Evolutionary conservation across 2,888 invertebrate genomes (phyloP), one percentile per base, ranked within the genome.

Genomic region (Odontomyia ornata): DNA sequence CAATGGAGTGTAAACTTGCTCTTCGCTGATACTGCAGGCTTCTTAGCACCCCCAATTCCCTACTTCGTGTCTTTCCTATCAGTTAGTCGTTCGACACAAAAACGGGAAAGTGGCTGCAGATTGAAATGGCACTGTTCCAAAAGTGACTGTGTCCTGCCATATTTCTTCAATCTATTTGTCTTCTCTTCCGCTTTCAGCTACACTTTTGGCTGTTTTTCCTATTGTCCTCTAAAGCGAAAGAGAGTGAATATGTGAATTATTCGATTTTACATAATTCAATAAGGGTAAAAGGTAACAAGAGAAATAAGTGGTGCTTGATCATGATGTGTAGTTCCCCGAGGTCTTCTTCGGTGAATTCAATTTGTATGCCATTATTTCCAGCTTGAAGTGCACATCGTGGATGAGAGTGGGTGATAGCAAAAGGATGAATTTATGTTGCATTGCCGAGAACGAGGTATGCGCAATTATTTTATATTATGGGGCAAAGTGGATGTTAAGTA

Each of bases 191-290:
- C 69, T 47, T 47, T 47, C 21, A 47, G 47, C 69, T 25, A 18
- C 47, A 30, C 69, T 46, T 21, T 69, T 69, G 46, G 43, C 69
- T 18, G 36, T 47, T 69, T 69, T 46, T 30, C 43, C 69, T 69
- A 69, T 69, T 69, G 69, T 69, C 69, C 69, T 69, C 69, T 69
- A 47, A 69, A 69, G 36, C 36, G 36, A 36, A n/a, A n/a, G 69
- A 69, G 69, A 28, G 47, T 69, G 69, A 69, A 69, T 69, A 69
- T 47, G 69, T 69, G 69, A 69, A 69, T 69, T 69, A 69, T 69
- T 69, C 69, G 69, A 69, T 69, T 69, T 69, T 69, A 69, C 69
- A 69, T 69, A 69, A 69, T 69, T 69, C 69, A 69, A 69, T 69
- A 69, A 69, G 69, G 69, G 69, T 47, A 69, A 69, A 69, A 46